Conservation (phyloP, 2,797 vertebrate species). For the Apogon talboti region DNA sequence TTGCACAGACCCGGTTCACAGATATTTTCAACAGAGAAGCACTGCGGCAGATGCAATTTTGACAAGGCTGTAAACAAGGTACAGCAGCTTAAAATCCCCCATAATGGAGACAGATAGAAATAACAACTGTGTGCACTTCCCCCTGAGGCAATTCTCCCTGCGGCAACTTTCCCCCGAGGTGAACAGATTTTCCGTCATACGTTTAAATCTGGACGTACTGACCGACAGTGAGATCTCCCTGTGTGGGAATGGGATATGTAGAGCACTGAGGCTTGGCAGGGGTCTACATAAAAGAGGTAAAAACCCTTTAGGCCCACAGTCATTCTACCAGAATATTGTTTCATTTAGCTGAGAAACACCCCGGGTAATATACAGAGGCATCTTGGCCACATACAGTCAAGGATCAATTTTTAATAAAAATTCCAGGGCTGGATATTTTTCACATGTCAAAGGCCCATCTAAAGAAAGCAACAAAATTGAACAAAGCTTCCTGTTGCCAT, state of each 20-base stretch:
- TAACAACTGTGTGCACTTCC: constrained; percentile 47
- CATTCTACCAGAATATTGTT: constrained; percentile 46
- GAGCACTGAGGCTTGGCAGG: constrained; percentile 36
- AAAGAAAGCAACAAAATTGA: constrained; percentile 24
- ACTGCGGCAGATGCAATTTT: constrained; percentile 50
- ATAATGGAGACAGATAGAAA: constrained; percentile 66
- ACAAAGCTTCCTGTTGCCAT: constrained; percentile 28
- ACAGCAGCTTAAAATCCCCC: constrained; percentile 64
- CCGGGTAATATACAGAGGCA: constrained; percentile 26
- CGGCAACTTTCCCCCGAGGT: constrained; percentile 68
- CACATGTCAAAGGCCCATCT: constrained; percentile 28
- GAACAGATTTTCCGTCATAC: constrained; percentile 72
- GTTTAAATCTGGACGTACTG: constrained; percentile 61
- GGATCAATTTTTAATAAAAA: constrained; percentile 62
- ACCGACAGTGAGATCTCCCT: constrained; percentile 48
- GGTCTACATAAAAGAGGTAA: constrained; percentile 35
- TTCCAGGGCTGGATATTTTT: constrained; percentile 35
- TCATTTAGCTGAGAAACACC: constrained; percentile 44
- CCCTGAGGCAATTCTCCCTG: constrained; percentile 60
- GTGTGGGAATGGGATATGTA: constrained; percentile 39
- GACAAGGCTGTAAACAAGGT: constrained; percentile 68
- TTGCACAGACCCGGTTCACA: constrained; percentile 30
- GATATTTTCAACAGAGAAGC: constrained; percentile 52
- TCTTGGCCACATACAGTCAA: constrained; percentile 36
- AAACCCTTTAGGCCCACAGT: constrained; percentile 37